Conservation (phyloP, 2,797 vertebrate species). For the Phylloscopus collybita region DNA sequence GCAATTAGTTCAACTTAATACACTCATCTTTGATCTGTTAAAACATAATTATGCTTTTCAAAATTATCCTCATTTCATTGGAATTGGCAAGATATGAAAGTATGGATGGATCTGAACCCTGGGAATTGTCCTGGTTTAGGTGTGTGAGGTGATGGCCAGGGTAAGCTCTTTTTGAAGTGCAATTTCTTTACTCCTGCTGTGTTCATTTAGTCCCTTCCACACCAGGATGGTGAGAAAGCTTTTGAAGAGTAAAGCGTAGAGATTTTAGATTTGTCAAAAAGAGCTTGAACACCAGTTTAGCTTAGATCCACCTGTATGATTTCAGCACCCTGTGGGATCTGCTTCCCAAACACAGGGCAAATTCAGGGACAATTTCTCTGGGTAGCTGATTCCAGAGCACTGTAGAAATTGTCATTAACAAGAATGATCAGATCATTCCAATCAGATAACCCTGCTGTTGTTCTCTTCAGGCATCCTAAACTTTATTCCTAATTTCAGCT, state of each 20-base stretch:
- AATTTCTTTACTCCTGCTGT: background rate
- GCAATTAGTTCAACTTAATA: constrained; percentile 40
- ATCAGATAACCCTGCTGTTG: background rate
- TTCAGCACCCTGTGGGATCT: background rate
- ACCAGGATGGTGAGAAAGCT: background rate
- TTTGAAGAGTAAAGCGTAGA: background rate
- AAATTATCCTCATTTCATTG: constrained; percentile 14
- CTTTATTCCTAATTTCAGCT: background rate
- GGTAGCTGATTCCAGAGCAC: background rate
- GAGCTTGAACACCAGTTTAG: background rate
- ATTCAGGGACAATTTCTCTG: background rate
- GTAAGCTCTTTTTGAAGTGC: background rate
- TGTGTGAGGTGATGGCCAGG: background rate
- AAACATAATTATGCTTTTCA: constrained; percentile 12
- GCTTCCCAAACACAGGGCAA: background rate
- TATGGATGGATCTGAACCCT: background rate
- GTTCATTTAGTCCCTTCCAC: background rate
- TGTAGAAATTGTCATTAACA: background rate
- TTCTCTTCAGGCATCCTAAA: background rate
- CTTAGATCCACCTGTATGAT: background rate
- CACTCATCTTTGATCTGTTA: constrained; percentile 17
- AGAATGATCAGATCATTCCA: background rate
- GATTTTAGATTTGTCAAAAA: background rate
- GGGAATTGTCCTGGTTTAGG: background rate
- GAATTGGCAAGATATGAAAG: constrained; percentile 31